Evolutionary conservation across 2,888 invertebrate species (phyloP).

Genomic region (Nomada fabriciana): DNA sequence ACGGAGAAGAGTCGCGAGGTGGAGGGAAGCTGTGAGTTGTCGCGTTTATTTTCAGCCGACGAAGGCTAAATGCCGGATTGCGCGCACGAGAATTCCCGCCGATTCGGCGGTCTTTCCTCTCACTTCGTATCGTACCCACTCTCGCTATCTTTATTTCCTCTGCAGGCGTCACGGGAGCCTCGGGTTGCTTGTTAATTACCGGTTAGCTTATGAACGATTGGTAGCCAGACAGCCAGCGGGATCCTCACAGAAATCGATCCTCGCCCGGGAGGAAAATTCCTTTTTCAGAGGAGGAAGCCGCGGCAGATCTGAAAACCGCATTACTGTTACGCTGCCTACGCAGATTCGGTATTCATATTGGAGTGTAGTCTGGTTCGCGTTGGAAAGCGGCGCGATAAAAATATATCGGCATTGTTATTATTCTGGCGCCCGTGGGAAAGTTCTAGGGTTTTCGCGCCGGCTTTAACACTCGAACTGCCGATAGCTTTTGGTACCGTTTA

Average conservation of each 20-base stretch:
- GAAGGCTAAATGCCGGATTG: slow-evolving; percentile 78
- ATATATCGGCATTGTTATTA: too few species aligned
- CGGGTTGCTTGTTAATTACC: slow-evolving; percentile 24
- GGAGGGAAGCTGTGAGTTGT: slow-evolving; percentile 70
- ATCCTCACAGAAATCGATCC: slow-evolving; percentile 14
- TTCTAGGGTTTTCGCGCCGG: too few species aligned
- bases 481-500: too few species aligned
- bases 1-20: slow-evolving; percentile 4
- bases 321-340: too few species aligned
- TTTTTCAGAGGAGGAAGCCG: background rate
- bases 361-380: too few species aligned
- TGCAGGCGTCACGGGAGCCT: background rate
- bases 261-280: slow-evolving; percentile 12
- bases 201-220: background rate
- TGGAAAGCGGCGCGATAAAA: too few species aligned
- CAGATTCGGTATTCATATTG: too few species aligned
- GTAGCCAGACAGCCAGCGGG: background rate
- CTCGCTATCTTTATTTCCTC: slow-evolving; percentile 28
- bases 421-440: too few species aligned
- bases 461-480: too few species aligned
- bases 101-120: slow-evolving; percentile 67
- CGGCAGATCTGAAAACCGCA: background rate
- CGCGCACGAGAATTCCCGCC: slow-evolving; percentile 73
- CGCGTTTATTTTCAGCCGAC: slow-evolving; percentile 80
- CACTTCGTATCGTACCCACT: slow-evolving; percentile 9